Evolutionary conservation across 1,140 invertebrate species (phyloP).

Genomic region (Brachionus koreanus): DNA sequence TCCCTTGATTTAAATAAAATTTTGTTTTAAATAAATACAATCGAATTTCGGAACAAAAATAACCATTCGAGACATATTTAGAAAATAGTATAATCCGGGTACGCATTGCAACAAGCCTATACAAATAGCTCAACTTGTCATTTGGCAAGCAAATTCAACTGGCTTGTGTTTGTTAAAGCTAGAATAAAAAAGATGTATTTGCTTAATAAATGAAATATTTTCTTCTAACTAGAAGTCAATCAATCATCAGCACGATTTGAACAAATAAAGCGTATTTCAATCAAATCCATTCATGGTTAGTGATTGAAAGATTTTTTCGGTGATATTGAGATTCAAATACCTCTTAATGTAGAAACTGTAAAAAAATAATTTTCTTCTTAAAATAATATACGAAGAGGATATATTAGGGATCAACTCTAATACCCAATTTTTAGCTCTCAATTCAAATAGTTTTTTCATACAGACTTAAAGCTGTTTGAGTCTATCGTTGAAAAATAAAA

Average conservation of each 20-base stretch:
- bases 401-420: not conserved
- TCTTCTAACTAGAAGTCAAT: not conserved
- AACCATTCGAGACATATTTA: not conserved
- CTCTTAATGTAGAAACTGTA: not conserved
- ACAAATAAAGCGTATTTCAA: not conserved
- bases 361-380: not conserved
- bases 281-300: not conserved
- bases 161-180: not conserved
- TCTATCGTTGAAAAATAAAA: not conserved
- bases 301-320: not conserved
- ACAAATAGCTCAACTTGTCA: conserved; percentile 21
- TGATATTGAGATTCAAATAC: not conserved
- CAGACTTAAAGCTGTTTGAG: not conserved
- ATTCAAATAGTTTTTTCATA: not conserved
- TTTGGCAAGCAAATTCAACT: not conserved
- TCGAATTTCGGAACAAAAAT: not conserved
- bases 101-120: not conserved
- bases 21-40: not conserved
- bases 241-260: conserved; percentile 8
- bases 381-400: not conserved
- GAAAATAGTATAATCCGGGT: not conserved
- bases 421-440: not conserved
- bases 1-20: not conserved
- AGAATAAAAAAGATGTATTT: not conserved
- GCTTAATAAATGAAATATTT: not conserved